Conservation (phyloP, 1,140 invertebrate genomes). For the Hyphantria cunea region DNA sequence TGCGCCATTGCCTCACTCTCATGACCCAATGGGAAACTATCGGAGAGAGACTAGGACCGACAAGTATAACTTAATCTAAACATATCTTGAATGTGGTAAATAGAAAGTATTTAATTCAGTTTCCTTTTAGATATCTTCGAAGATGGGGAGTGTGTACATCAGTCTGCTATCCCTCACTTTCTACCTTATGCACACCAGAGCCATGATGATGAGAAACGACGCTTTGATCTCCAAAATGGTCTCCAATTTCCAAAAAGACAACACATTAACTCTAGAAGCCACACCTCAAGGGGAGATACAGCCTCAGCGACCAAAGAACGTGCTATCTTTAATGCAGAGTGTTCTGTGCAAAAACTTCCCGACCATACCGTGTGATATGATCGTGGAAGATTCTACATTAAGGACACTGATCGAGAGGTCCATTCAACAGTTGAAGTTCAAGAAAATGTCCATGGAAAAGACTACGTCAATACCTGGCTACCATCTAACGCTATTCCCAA, state of each 20-base stretch:
- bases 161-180: constrained; percentile 18
- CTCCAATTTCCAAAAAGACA: constrained; percentile 61
- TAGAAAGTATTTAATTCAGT: not conserved
- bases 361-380: constrained; percentile 60
- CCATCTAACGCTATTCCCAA: constrained; percentile 45
- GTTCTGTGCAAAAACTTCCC: constrained; percentile 69
- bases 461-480: constrained; percentile 42
- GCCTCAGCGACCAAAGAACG: constrained; percentile 21
- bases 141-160: constrained; percentile 6
- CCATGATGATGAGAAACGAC: constrained; percentile 63
- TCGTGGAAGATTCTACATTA: constrained; percentile 53
- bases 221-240: constrained; percentile 69
- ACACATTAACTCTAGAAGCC: constrained; percentile 23
- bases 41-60: no score
- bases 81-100: not conserved
- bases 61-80: no score
- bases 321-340: constrained; percentile 63
- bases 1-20: no score
- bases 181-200: constrained; percentile 13
- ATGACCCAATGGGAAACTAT: no score
- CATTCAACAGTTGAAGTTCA: constrained; percentile 63
- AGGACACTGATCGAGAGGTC: constrained; percentile 63
- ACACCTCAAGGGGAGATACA: not conserved
- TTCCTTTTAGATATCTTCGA: constrained; percentile 3
- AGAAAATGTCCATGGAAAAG: constrained; percentile 45